Evolutionary conservation across 2,888 invertebrate genomes (phyloP).

Genomic region (Rhingia campestris): DNA sequence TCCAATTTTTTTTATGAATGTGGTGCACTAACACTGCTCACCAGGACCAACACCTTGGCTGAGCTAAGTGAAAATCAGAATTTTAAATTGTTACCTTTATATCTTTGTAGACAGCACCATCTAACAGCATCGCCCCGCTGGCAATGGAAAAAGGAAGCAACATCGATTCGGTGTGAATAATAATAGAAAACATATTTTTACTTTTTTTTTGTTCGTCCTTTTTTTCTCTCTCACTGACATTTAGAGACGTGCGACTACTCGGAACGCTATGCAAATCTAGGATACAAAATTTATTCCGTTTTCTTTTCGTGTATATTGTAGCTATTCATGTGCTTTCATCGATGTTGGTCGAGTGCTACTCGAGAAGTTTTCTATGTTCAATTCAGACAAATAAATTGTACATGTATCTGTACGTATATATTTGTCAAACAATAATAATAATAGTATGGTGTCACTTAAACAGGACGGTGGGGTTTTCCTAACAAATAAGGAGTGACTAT

Average conservation of each 20-base stretch:
- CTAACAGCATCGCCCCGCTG: not conserved
- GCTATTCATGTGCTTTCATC: conserved; percentile 21
- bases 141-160: conserved; percentile 39
- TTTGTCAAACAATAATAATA: conserved; percentile 46
- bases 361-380: conserved; percentile 18
- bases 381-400: conserved; percentile 9
- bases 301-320: not conserved
- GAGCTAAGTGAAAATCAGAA: conserved; percentile 57
- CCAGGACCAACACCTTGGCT: not conserved
- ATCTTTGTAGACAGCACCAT: not conserved
- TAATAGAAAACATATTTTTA: conserved; percentile 58
- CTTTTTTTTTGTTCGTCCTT: conserved; percentile 6
- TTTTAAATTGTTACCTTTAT: conserved; percentile 62
- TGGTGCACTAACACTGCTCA: not conserved
- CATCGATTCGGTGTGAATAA: conserved; percentile 56
- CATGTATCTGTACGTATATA: conserved; percentile 1
- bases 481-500: not conserved
- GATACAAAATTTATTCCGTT: conserved; percentile 46
- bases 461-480: conserved; percentile 13
- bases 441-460: conserved; percentile 43
- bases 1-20: conserved; percentile 18
- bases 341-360: conserved; percentile 46
- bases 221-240: not conserved
- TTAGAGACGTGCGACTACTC: conserved; percentile 46
- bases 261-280: conserved; percentile 52